Evolutionary conservation across 64 coral and sea anemone genomes (phyloP), one percentile per base, ranked within the genome.

Genomic region (Montipora sp.): DNA sequence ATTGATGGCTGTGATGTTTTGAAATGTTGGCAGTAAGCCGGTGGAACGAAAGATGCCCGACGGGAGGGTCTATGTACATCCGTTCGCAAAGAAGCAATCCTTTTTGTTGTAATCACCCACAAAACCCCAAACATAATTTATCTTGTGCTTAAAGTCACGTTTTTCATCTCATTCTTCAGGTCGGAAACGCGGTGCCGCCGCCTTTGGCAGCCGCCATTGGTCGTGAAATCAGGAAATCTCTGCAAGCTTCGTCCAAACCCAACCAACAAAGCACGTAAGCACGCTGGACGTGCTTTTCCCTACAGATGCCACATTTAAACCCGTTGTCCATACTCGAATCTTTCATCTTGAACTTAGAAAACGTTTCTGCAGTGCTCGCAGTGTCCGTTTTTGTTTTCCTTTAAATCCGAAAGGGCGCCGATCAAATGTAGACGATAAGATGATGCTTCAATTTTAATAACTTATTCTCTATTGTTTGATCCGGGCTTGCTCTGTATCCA

Each of bases 161-260:
- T 79, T 53, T 79, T 51, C 19, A 13, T 18, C 72, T 47, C 58
- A 15, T 73, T 57, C 73, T 48, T 16, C 36, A 96, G 95, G 72
- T 98, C 73, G 96, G 96, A 10, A 98, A 98, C 77, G 96, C 96
- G 13, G 96, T 98, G 9, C 96, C 96, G 7, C 96, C 96, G 48
- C 96, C 96, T 27, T 79, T 98, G 63, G 96, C 96, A 43, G 94
- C 83, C 9, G 96, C 96, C 13, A 98, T 98, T 75, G 96, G 96
- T 73, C 88, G 91, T 47, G 96, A 98, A 69, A 93, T 98, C 36
- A 98, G 88, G 75, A 98, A 94, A 50, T 89, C 91, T 50, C 53
- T 98, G 36, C 44, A 49, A 9, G 61, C 65, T 72, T 46, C 24
- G 19, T 68, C 80, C 80, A 83, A 67, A n/a, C 16, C 59, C 47